phyloP scores from a whole-genome alignment of 2,797 vertebrate genomes.

The Trichosurus vulpecula region DNA sequence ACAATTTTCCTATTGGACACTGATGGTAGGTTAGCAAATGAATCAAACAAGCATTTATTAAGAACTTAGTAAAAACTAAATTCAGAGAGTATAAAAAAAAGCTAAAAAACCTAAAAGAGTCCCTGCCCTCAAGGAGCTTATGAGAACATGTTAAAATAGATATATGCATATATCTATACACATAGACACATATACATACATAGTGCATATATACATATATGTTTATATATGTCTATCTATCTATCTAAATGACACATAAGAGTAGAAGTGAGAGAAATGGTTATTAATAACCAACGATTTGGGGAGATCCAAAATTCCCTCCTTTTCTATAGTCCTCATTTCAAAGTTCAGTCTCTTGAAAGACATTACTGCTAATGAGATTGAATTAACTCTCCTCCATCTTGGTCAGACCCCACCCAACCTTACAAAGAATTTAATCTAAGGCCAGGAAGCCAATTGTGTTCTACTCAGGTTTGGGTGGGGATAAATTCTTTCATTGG shows the following conservation, averaged over 20 bases:
- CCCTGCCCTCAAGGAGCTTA: background rate
- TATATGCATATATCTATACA: too few species aligned
- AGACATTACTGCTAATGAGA: background rate
- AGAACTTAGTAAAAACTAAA: too few species aligned
- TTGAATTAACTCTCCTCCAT: background rate
- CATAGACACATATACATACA: too few species aligned
- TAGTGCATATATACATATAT: too few species aligned
- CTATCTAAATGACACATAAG: background rate
- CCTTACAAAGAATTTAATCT: background rate
- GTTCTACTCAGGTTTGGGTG: background rate
- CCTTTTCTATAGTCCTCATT: background rate
- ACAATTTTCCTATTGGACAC: too few species aligned
- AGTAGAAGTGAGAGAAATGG: background rate
- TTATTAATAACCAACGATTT: background rate
- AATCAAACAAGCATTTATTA: too few species aligned
- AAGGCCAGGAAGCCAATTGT: background rate
- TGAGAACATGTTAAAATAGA: background rate
- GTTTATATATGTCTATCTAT: too few species aligned
- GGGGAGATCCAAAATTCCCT: background rate
- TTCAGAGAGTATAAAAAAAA: background rate
- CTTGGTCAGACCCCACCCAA: background rate
- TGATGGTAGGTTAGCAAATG: too few species aligned
- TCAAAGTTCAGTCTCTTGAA: background rate
- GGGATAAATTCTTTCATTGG: background rate
- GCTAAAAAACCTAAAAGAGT: background rate